Evolutionary conservation across 2,888 invertebrate species (phyloP).

Genomic region (Malthinus flaveolus): DNA sequence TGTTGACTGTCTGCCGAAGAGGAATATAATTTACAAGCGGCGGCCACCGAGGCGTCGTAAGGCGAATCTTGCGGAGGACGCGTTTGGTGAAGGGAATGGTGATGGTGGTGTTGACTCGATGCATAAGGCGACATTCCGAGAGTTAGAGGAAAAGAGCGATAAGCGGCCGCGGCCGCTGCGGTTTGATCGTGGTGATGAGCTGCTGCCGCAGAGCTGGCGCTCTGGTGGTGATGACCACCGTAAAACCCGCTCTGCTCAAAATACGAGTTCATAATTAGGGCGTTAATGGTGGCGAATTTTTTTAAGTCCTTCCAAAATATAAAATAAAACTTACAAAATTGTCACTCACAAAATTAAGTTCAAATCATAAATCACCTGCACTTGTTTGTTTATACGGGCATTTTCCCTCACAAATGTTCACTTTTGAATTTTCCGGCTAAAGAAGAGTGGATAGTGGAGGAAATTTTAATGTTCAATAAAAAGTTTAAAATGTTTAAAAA

Average conservation of each 20-base stretch:
- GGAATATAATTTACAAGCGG: constrained; percentile 79
- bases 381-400: background rate
- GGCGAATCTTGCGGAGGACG: constrained; percentile 88
- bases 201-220: constrained; percentile 65
- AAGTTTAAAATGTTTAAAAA: constrained; percentile 9
- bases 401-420: constrained; percentile 8
- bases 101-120: constrained; percentile 70
- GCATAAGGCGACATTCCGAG: constrained; percentile 85
- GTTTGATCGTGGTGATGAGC: constrained; percentile 71
- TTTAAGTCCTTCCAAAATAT: constrained; percentile 9
- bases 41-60: constrained; percentile 88
- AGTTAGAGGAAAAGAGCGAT: constrained; percentile 85
- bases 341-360: constrained; percentile 23
- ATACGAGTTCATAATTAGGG: constrained; percentile 85
- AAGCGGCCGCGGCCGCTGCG: constrained; percentile 69
- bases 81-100: constrained; percentile 73
- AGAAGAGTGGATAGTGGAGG: constrained; percentile 1
- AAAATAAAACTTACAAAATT: constrained; percentile 11
- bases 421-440: constrained; percentile 13
- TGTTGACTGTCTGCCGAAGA: constrained; percentile 64
- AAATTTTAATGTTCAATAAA: constrained; percentile 10
- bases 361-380: background rate
- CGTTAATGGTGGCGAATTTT: constrained; percentile 42
- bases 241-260: constrained; percentile 96
- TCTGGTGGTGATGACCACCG: constrained; percentile 87